A percentile compares a stretch with the other conserved stretches of the same genome.
phyloP scores from a whole-genome alignment of 2,888 invertebrate species.

The Himalopsyche tibetana region DNA sequence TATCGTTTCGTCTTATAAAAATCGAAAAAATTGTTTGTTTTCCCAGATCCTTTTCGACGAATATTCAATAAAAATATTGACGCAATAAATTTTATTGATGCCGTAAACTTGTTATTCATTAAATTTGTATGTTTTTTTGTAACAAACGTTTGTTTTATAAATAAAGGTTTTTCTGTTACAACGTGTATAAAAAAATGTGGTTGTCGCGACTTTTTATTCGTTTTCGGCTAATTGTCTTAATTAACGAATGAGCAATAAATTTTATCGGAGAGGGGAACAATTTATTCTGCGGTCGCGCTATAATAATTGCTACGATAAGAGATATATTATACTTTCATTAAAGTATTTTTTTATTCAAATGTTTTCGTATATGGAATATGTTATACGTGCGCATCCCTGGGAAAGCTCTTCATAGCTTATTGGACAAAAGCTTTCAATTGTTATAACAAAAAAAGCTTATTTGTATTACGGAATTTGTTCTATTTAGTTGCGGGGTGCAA shows the following conservation, averaged over 20 bases:
- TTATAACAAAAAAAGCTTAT: too few relatives aligned
- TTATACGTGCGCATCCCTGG: neutral
- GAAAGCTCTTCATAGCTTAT: too few relatives aligned
- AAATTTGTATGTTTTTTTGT: too few relatives aligned
- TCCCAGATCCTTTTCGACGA: too few relatives aligned
- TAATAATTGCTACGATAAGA: neutral
- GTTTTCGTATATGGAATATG: neutral
- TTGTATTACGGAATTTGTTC: too few relatives aligned
- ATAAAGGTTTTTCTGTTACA: neutral
- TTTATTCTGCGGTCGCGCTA: neutral
- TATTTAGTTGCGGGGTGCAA: too few relatives aligned
- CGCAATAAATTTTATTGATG: too few relatives aligned
- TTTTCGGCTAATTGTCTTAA: neutral
- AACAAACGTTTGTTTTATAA: neutral
- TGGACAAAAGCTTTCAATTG: too few relatives aligned
- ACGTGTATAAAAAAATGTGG: neutral
- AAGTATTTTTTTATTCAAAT: slow-evolving; percentile 30
- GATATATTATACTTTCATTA: neutral
- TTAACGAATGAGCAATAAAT: neutral
- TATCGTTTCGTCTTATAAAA: too few relatives aligned
- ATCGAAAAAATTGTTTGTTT: too few relatives aligned
- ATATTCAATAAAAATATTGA: too few relatives aligned
- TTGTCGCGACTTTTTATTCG: neutral
- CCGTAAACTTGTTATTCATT: too few relatives aligned
- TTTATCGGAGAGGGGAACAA: neutral